Conservation (phyloP, 30 jellyfish, hydroid and myxozoan species). For the Cassiopea xamachana region DNA sequence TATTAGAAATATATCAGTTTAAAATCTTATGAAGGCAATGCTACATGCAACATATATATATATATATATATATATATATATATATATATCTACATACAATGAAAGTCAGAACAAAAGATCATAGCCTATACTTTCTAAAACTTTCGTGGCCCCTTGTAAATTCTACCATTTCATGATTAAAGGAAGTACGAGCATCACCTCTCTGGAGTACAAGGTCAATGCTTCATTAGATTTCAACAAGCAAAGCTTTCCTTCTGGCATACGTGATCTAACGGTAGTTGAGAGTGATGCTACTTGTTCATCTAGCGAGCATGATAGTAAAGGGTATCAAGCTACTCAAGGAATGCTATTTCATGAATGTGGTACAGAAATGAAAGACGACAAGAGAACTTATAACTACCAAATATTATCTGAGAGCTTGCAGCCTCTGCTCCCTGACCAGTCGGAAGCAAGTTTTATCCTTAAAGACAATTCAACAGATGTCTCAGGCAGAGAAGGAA, state of each 20-base stretch:
- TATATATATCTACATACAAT: too few relatives aligned
- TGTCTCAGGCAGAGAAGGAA: background rate
- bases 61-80: too few relatives aligned
- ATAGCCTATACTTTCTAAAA: too few relatives aligned
- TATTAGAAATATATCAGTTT: too few relatives aligned
- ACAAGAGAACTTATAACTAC: background rate
- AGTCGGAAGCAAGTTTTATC: background rate
- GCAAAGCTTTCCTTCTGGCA: background rate
- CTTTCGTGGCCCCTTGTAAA: too few relatives aligned
- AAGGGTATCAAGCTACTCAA: background rate
- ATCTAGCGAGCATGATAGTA: background rate
- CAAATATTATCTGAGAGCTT: background rate
- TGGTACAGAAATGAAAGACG: background rate
- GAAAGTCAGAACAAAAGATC: too few relatives aligned
- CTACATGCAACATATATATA: too few relatives aligned
- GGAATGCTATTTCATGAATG: background rate
- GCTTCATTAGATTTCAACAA: background rate
- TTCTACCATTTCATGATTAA: background rate
- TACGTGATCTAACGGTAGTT: background rate
- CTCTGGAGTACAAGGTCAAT: background rate
- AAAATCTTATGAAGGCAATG: too few relatives aligned
- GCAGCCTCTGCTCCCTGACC: background rate
- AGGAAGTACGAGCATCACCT: background rate
- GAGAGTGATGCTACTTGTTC: background rate
- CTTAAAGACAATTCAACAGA: slow-evolving; percentile 2